Evolutionary conservation across 1,140 invertebrate genomes (phyloP).

Genomic region (Ooceraea biroi): DNA sequence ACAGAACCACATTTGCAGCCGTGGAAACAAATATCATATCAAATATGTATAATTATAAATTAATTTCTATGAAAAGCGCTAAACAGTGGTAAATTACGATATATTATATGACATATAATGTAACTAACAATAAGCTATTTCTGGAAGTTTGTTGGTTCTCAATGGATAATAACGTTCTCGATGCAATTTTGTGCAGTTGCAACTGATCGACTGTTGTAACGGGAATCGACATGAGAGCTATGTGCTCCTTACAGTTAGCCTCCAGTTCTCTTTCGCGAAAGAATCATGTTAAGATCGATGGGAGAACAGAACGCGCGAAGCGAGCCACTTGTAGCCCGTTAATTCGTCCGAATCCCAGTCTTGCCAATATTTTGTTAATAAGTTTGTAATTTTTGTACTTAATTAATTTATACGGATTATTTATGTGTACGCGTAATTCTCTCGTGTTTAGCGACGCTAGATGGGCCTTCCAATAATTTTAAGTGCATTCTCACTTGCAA

Average conservation of each 20-base stretch:
- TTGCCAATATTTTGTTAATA: constrained; percentile 86
- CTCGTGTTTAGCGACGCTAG: constrained; percentile 79
- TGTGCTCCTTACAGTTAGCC: constrained; percentile 26
- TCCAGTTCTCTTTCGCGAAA: constrained; percentile 4
- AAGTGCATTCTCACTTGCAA: constrained; percentile 72
- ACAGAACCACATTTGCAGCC: not conserved
- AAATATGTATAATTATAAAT: constrained; percentile 6
- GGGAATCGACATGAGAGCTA: constrained; percentile 17
- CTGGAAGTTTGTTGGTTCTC: not conserved
- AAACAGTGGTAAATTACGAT: not conserved
- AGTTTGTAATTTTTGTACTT: constrained; percentile 87
- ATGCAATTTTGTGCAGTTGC: not conserved
- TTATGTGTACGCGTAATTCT: constrained; percentile 81
- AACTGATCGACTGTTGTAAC: constrained; percentile 13
- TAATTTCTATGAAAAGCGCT: not conserved
- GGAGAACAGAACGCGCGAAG: not conserved
- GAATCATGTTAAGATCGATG: constrained; percentile 10
- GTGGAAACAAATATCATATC: not conserved
- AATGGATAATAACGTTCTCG: not conserved
- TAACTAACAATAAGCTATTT: not conserved
- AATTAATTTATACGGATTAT: constrained; percentile 85
- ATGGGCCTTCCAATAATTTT: constrained; percentile 83
- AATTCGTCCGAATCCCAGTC: constrained; percentile 76
- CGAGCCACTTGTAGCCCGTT: constrained; percentile 31
- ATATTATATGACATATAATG: not conserved